Conservation (phyloP, 2,113 vertebrate genomes). For the Centropus unirufus region DNA sequence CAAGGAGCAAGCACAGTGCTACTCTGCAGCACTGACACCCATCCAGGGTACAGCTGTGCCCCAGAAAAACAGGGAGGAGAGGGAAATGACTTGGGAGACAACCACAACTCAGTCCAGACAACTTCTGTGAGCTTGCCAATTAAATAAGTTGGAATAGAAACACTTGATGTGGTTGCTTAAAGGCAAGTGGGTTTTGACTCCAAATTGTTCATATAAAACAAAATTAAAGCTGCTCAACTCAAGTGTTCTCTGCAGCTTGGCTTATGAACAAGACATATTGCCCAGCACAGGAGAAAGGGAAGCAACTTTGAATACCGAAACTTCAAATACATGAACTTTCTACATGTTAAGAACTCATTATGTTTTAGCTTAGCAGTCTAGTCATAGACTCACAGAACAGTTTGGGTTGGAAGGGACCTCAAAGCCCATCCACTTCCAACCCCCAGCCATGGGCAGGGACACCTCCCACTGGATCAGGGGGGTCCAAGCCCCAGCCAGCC, state of each 20-base stretch:
- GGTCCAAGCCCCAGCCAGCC: too few species aligned
- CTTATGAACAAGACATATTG: not conserved
- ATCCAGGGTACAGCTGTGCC: not conserved
- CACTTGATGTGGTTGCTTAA: conserved; percentile 29
- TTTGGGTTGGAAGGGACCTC: too few species aligned
- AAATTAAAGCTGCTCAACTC: not conserved
- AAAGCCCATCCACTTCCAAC: too few species aligned
- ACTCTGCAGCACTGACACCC: not conserved
- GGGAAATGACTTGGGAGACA: not conserved
- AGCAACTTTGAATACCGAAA: not conserved
- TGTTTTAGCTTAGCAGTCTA: not conserved
- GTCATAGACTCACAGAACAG: too few species aligned
- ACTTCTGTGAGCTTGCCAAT: not conserved
- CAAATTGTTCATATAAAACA: not conserved
- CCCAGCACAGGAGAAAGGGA: not conserved
- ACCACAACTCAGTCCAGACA: not conserved
- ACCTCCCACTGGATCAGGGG: too few species aligned
- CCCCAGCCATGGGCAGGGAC: too few species aligned
- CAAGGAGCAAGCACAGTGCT: not conserved
- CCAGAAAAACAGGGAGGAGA: not conserved
- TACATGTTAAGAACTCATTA: not conserved
- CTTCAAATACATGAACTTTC: not conserved
- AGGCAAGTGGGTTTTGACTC: not conserved
- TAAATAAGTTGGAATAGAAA: not conserved
- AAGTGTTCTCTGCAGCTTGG: not conserved